Evolutionary conservation across 2,888 invertebrate species (phyloP).

Genomic region (Thumatha senex): DNA sequence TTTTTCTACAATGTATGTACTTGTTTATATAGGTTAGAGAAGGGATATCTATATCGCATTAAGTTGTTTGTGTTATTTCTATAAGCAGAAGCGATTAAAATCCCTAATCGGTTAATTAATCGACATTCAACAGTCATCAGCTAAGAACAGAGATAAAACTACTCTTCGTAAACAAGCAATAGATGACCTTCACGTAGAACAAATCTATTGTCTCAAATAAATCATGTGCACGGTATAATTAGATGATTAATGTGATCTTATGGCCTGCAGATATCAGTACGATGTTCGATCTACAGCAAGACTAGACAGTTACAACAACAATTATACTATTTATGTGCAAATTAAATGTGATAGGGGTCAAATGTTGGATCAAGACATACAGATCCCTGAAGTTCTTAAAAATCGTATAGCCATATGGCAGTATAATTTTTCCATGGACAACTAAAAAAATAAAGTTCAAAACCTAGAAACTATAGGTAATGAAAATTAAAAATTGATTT

Average conservation of each 20-base stretch:
- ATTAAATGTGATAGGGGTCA: not conserved
- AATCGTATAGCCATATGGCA: too few relatives aligned
- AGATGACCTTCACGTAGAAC: constrained; percentile 27
- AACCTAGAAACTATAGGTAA: too few relatives aligned
- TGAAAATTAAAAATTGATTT: too few relatives aligned
- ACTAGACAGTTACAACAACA: constrained; percentile 26
- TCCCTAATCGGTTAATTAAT: not conserved
- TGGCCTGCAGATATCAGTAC: constrained; percentile 31
- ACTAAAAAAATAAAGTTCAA: too few relatives aligned
- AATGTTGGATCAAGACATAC: not conserved
- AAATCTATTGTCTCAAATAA: constrained; percentile 38
- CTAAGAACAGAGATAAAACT: constrained; percentile 13
- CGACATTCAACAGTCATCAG: constrained; percentile 5
- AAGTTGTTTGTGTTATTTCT: too few relatives aligned
- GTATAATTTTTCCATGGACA: too few relatives aligned
- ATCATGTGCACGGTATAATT: constrained; percentile 32
- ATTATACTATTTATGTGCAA: not conserved
- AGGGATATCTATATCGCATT: too few relatives aligned
- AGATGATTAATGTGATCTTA: constrained; percentile 39
- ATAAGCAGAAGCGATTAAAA: too few relatives aligned
- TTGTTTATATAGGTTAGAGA: too few relatives aligned
- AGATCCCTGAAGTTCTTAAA: not conserved
- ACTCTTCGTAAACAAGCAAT: constrained; percentile 10
- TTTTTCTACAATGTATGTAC: too few relatives aligned
- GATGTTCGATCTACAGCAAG: constrained; percentile 22